phyloP scores from a whole-genome alignment of 2,888 invertebrate genomes.

The Xanthia icteritia region DNA sequence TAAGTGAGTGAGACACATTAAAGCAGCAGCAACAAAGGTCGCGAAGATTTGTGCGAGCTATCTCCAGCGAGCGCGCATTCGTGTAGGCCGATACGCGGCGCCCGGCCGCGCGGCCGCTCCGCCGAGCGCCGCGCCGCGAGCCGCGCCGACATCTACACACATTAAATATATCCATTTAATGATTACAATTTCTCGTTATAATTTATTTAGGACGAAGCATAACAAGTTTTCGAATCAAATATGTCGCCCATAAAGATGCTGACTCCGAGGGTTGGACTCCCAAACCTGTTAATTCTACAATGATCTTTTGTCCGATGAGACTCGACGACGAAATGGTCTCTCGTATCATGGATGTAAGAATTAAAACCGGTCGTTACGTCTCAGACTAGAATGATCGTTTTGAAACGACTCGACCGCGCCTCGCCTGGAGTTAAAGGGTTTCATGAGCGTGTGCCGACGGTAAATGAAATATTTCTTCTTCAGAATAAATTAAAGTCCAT shows the following conservation, averaged over 20 bases:
- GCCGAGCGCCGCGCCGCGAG: constrained; percentile 72
- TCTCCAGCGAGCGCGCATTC: constrained; percentile 85
- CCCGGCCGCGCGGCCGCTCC: constrained; percentile 67
- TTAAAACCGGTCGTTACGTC: constrained; percentile 88
- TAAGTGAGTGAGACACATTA: constrained; percentile 75
- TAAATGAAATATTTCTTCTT: constrained; percentile 90
- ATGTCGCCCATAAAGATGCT: constrained; percentile 91
- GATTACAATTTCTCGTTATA: constrained; percentile 90
- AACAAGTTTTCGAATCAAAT: constrained; percentile 91
- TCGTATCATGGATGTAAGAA: constrained; percentile 87
- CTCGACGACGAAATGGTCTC: constrained; percentile 83
- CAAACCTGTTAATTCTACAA: constrained; percentile 86
- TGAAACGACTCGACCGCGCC: constrained; percentile 80
- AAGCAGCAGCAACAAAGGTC: constrained; percentile 84
- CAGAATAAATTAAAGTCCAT: constrained; percentile 90
- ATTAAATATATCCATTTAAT: constrained; percentile 90
- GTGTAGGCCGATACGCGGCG: constrained; percentile 85
- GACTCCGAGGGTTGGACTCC: constrained; percentile 87
- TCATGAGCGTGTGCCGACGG: constrained; percentile 82
- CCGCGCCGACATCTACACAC: constrained; percentile 82
- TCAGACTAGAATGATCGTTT: constrained; percentile 86
- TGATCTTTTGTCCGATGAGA: constrained; percentile 83
- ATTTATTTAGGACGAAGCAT: constrained; percentile 90
- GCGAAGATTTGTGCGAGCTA: constrained; percentile 84
- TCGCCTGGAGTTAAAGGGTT: constrained; percentile 86